These are phyloP conservation scores for Trinorchestia longiramus DNA, from an alignment of 1,140 invertebrate genomes.

Conservation along the genomic window DNA sequence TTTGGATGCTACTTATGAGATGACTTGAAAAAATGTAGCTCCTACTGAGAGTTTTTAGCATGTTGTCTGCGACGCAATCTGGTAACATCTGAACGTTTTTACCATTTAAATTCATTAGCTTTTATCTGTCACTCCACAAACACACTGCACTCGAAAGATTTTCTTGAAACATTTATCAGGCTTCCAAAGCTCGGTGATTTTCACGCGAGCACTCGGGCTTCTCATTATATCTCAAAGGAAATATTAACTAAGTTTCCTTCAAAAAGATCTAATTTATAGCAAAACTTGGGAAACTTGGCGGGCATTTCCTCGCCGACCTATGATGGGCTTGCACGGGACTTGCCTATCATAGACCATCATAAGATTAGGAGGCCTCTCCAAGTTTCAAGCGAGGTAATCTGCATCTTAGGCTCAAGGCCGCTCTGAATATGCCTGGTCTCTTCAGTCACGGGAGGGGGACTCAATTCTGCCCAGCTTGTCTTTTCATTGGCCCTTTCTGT, in stretches of 20 bases:
- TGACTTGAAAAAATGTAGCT: too few species aligned
- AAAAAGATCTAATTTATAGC: constrained; percentile 50
- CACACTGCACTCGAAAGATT: not conserved
- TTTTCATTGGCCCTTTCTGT: not conserved
- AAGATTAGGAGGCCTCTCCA: constrained; percentile 18
- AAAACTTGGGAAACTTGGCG: constrained; percentile 25
- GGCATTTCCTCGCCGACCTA: constrained; percentile 17
- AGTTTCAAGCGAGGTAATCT: constrained; percentile 7
- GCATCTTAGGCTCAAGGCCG: not conserved
- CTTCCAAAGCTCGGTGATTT: constrained; percentile 18
- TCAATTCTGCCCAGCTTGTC: not conserved
- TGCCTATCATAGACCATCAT: constrained; percentile 45
- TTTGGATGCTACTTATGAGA: too few species aligned
- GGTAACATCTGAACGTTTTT: too few species aligned
- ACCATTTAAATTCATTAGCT: not conserved
- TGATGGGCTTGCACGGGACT: not conserved
- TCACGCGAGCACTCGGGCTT: not conserved
- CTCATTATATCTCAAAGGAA: constrained; percentile 50
- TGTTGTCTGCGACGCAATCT: too few species aligned
- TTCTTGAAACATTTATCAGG: not conserved
- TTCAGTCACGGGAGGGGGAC: not conserved
- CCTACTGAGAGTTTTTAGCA: too few species aligned
- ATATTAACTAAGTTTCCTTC: constrained; percentile 44
- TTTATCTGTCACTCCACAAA: not conserved
- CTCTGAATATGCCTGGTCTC: not conserved